Percentiles rank a stretch among this genome's conserved stretches.
phyloP scores from a whole-genome alignment of 2,888 invertebrate genomes.

The Incurvaria masculella region DNA sequence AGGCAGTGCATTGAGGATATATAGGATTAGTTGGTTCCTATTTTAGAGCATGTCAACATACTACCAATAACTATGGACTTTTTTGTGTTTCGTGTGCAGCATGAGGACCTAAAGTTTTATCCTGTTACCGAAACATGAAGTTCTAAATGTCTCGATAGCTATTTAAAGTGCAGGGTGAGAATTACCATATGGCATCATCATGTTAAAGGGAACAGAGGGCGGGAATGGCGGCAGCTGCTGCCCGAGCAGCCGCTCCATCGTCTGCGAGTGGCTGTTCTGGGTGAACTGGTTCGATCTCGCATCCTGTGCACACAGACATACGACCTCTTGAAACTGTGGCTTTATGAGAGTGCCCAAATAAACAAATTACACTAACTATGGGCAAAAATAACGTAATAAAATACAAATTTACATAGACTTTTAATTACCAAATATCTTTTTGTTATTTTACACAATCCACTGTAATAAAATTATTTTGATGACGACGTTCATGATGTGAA shows the following conservation, averaged over 20 bases:
- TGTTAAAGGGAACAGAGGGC: conserved; percentile 43
- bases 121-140: no score
- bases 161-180: no score
- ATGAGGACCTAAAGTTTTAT: no score
- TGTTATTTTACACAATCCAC: not conserved
- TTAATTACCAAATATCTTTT: not conserved
- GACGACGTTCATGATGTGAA: no score
- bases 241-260: conserved; percentile 44
- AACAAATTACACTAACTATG: not conserved
- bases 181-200: conserved; percentile 50
- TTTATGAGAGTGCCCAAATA: conserved; percentile 4
- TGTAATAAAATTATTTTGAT: conserved; percentile 28
- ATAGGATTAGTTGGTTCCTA: no score
- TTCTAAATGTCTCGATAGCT: no score
- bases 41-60: no score
- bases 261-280: conserved; percentile 49
- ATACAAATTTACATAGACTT: not conserved
- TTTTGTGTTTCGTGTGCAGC: no score
- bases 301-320: conserved; percentile 27
- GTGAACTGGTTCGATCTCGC: conserved; percentile 48
- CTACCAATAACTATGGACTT: no score
- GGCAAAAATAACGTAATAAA: not conserved
- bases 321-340: conserved; percentile 8
- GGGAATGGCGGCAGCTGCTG: conserved; percentile 41
- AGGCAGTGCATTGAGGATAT: no score